Evolutionary conservation across 2,797 vertebrate species (phyloP).

Genomic region (Lithobates sylvaticus): DNA sequence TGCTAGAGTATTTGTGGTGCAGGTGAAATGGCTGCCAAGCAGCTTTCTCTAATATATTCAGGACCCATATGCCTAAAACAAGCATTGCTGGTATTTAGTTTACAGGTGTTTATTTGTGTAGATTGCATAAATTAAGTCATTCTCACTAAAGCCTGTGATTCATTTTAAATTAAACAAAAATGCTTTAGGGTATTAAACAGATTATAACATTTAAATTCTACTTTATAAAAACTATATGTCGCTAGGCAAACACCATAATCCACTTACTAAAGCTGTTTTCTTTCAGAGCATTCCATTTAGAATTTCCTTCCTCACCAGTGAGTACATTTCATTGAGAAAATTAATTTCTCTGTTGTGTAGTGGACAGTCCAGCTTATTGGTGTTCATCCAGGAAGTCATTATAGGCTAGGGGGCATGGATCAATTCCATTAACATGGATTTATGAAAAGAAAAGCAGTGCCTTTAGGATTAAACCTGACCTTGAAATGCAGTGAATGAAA

Average conservation of each 20-base stretch:
- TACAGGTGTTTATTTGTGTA: too few species aligned
- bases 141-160: neutral
- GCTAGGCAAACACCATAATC: conserved; percentile 4
- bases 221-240: conserved; percentile 7
- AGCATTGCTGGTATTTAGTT: too few species aligned
- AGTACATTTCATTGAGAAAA: conserved; percentile 59
- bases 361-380: conserved; percentile 63
- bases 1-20: too few species aligned
- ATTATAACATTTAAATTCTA: conserved; percentile 13
- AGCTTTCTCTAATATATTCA: too few species aligned
- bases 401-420: conserved; percentile 68
- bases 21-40: too few species aligned
- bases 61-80: too few species aligned
- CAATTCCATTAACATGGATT: conserved; percentile 66
- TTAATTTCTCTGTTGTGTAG: conserved; percentile 52
- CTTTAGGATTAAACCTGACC: conserved; percentile 63
- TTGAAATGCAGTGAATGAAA: conserved; percentile 61
- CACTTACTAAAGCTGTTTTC: conserved; percentile 1
- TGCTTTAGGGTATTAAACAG: neutral
- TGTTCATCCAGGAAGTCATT: conserved; percentile 71
- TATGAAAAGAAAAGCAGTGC: conserved; percentile 64
- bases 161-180: neutral
- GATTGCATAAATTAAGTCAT: neutral
- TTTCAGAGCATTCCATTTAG: conserved; percentile 42
- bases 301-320: conserved; percentile 42